These are phyloP conservation scores for Theristicus caerulescens DNA, from an alignment of 2,113 vertebrate species.

Conservation along the genomic window DNA sequence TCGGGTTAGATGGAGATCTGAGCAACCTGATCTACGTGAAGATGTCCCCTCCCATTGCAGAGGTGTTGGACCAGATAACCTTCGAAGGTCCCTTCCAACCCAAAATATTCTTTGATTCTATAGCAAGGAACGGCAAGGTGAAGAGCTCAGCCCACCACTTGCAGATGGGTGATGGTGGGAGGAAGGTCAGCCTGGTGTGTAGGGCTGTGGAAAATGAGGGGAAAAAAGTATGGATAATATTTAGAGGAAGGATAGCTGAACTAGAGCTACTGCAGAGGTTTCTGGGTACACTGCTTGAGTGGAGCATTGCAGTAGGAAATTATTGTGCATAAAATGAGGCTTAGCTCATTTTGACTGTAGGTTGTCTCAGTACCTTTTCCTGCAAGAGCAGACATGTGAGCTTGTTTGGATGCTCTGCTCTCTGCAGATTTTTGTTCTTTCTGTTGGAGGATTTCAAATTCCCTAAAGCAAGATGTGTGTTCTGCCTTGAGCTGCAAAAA, in stretches of 20 bases:
- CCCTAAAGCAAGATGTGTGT: background rate
- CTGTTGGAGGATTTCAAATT: background rate
- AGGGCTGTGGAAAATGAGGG: background rate
- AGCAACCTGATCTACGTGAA: background rate
- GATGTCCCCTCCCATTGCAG: fast-evolving
- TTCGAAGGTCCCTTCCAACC: background rate
- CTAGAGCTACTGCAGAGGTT: background rate
- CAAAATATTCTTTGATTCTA: background rate
- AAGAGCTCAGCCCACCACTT: background rate
- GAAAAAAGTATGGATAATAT: fast-evolving
- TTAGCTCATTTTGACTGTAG: background rate
- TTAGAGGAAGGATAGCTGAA: background rate
- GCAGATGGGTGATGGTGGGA: background rate
- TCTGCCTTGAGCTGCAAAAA: background rate
- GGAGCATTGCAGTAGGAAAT: background rate
- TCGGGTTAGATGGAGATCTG: background rate
- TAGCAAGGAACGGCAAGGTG: background rate
- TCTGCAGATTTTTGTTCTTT: background rate
- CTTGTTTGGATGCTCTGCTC: background rate
- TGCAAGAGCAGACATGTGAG: background rate
- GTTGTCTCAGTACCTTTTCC: background rate
- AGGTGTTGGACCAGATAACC: background rate
- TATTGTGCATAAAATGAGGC: background rate
- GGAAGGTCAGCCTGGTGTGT: background rate
- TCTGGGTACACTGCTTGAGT: background rate